Percentiles rank a stretch among this genome's conserved stretches.
phyloP scores from a whole-genome alignment of 2,113 vertebrate genomes.

The Pelvicachromis taeniatus region DNA sequence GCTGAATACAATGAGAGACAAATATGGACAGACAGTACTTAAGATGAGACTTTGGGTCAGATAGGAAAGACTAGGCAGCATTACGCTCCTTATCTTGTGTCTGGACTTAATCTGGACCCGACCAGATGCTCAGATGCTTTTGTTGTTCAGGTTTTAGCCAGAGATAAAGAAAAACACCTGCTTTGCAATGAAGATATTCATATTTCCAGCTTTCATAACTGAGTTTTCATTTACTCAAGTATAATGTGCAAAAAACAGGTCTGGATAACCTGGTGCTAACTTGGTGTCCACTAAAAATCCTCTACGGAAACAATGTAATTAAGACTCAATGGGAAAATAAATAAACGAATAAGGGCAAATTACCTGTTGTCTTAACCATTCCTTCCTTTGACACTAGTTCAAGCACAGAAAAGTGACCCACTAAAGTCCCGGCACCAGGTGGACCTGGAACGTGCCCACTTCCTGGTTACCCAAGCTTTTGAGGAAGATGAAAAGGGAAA shows the following conservation, averaged over 20 bases:
- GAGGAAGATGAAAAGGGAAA: slow-evolving; percentile 95
- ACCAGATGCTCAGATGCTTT: neutral
- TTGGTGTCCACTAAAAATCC: neutral
- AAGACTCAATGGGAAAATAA: neutral
- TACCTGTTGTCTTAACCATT: neutral
- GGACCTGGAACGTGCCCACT: slow-evolving; percentile 92
- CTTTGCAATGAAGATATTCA: neutral
- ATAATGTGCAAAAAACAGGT: neutral
- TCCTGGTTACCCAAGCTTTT: slow-evolving; percentile 96
- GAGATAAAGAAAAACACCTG: neutral
- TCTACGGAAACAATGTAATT: neutral
- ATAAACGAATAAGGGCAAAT: neutral
- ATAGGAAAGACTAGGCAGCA: neutral
- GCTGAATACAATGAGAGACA: neutral
- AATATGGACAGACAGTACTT: neutral
- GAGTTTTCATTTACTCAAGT: neutral
- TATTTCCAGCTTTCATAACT: neutral
- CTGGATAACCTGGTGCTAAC: neutral
- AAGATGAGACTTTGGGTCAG: neutral
- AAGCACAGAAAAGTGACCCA: slow-evolving; percentile 86
- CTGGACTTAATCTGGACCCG: neutral
- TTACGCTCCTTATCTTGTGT: neutral
- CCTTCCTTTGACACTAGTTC: slow-evolving; percentile 69
- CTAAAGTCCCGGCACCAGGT: slow-evolving; percentile 93
- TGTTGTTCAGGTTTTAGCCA: neutral